These are phyloP conservation scores for Caenorhabditis sp. DNA, from an alignment of 2,888 invertebrate species.

Conservation along the genomic window DNA sequence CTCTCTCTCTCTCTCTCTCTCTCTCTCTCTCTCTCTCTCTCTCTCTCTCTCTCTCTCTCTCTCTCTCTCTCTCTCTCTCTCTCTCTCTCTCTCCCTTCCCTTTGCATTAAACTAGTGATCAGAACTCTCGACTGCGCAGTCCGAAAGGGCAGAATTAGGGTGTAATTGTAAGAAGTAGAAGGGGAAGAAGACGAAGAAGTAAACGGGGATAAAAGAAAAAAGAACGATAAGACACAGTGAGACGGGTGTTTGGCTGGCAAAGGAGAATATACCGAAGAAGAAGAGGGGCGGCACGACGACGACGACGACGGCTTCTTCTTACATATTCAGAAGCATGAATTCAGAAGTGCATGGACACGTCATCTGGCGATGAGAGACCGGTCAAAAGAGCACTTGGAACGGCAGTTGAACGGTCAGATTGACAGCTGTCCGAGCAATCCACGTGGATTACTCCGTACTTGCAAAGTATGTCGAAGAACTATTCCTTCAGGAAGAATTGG, in stretches of 20 bases:
- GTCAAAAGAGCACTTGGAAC: background rate
- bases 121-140: background rate
- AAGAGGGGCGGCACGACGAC: background rate
- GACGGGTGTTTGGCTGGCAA: background rate
- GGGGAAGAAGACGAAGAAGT: background rate
- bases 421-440: no score
- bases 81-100: no score
- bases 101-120: background rate
- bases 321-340: constrained; percentile 6
- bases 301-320: background rate
- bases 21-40: no score
- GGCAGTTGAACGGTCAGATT: background rate
- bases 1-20: no score
- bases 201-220: constrained; percentile 7
- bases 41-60: no score
- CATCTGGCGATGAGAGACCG: constrained; percentile 9
- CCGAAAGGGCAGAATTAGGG: background rate
- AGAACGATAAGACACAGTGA: background rate
- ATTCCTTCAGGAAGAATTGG: no score
- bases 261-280: constrained; percentile 1
- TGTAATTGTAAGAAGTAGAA: background rate
- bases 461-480: no score
- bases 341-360: background rate
- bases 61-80: no score
- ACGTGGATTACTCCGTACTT: no score